Evolutionary conservation across 2,888 invertebrate species (phyloP), one percentile per base, ranked within the genome.

Genomic region (Athalia rosae): DNA sequence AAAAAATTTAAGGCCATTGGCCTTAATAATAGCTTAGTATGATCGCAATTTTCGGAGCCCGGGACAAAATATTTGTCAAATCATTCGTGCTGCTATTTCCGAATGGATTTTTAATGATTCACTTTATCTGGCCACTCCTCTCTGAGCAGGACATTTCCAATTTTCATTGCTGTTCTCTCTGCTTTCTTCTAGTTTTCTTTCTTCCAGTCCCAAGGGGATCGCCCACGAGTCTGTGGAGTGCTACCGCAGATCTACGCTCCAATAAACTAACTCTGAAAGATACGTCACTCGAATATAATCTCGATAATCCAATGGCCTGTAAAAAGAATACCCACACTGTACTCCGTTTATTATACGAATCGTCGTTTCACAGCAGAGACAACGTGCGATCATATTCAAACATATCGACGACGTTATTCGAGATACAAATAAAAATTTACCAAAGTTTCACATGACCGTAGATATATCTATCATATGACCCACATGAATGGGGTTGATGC

Each of bases 261-360:
- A 45, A 45, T 56, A 13, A 67, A 67, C 11, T 0, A 2, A 6
- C 59, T n/a, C n/a, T 3, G 4, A 45, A 28, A 71, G 43, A 71
- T 71, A 71, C 71, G 71, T 71, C 71, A 71, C 56, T 71, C 13
- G 71, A 71, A 71, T 71, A 43, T 43, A 56, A 56, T 45, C 58
- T 45, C 71, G 13, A 71, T 71, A 58, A 45, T n/a, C 56, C 45
- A 41, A 13, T 13, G 69, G 71, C 45, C 53, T 7, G 61, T 15
- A 13, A 28, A 61, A 53, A 53, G 53, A 53, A 53, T 53, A 53
- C n/a, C 53, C 53, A n/a, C 28, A 28, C n/a, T 53, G 53, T 2
- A 28, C n/a, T 6, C 7, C n/a, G 53, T 53, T 11, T 7, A 53
- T 6, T 6, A 53, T 53, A 53, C 5, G 0, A 53, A 53, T 53